Evolutionary conservation across 2,888 invertebrate genomes (phyloP), one percentile per base, ranked within the genome.

Genomic region (Nasonia oneida): DNA sequence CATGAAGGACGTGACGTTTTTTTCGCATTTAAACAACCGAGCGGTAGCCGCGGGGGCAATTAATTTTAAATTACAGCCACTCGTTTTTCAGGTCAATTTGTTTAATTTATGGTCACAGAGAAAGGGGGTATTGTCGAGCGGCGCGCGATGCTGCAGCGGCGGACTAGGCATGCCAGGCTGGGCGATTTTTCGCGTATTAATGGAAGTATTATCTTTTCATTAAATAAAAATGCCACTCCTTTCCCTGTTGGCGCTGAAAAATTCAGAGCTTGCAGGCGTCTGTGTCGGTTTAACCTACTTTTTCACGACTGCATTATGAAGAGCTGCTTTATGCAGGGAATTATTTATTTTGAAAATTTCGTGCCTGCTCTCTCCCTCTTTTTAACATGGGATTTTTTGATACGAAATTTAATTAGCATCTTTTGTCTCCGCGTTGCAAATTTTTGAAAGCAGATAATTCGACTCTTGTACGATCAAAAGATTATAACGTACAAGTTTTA

Each of bases 31-130:
- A 82, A 82, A 33, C 33, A 78, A 53, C 33, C 2, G n/a, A 15
- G 15, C 67, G 6, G 67, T 29, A 29, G 67, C n/a, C n/a, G 23
- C 14, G 67, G 29, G 42, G 50, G 33, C 70, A 83, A 83, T 86
- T 79, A 86, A 86, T 86, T 86, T 78, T 79, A 85, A 85, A 82
- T 85, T 82, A 82, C 50, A 39, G 23, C 50, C 77, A 64, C 81
- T 71, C 39, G n/a, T 61, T 85, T 85, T 82, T 74, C 57, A 70
- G 85, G 74, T 79, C 67, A 78, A 85, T 79, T 75, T 79, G 64
- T 61, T 76, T 77, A 81, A 85, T 78, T 85, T 67, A 71, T 39
- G 61, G 23, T 71, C 18, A 47, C 42, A 78, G 57, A 71, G 71
- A 42, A 37, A 15, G 15, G n/a, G 53, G 42, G 23, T 50, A 33